Evolutionary conservation across 1,140 invertebrate species (phyloP).

Genomic region (Zaprionus capensis): DNA sequence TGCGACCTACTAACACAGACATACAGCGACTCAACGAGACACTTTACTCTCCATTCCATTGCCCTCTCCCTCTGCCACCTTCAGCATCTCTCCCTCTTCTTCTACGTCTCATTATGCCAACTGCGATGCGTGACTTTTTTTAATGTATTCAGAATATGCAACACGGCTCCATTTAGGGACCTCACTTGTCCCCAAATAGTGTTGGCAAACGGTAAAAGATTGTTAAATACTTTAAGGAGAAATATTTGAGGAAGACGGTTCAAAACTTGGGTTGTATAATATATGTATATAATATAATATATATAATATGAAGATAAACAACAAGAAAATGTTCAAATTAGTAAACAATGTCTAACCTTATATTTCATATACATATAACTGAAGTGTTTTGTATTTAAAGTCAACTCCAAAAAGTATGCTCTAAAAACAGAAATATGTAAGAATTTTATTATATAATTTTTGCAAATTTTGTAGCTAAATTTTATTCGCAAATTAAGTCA

Average conservation of each 20-base stretch:
- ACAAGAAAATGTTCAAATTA: too few species aligned
- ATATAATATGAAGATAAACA: too few species aligned
- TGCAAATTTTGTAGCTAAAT: too few species aligned
- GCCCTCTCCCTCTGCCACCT: background rate
- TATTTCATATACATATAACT: too few species aligned
- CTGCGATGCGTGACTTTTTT: constrained; percentile 23
- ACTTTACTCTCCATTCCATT: constrained; percentile 15
- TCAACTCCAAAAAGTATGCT: too few species aligned
- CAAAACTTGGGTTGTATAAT: background rate
- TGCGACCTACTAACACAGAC: constrained; percentile 45
- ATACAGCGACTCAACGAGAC: constrained; percentile 34
- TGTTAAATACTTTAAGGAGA: background rate
- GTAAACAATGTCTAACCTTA: too few species aligned
- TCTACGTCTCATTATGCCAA: constrained; percentile 21
- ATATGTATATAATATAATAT: too few species aligned
- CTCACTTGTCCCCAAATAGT: background rate
- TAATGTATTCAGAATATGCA: constrained; percentile 10
- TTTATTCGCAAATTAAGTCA: too few species aligned
- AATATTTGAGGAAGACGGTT: background rate
- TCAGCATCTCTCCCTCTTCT: background rate
- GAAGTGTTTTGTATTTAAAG: too few species aligned
- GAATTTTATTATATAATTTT: too few species aligned
- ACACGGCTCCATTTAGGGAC: constrained; percentile 9
- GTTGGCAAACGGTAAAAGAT: background rate
- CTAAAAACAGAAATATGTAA: too few species aligned